phyloP scores from a whole-genome alignment of 2,888 invertebrate species.

The Camponotus fellah region DNA sequence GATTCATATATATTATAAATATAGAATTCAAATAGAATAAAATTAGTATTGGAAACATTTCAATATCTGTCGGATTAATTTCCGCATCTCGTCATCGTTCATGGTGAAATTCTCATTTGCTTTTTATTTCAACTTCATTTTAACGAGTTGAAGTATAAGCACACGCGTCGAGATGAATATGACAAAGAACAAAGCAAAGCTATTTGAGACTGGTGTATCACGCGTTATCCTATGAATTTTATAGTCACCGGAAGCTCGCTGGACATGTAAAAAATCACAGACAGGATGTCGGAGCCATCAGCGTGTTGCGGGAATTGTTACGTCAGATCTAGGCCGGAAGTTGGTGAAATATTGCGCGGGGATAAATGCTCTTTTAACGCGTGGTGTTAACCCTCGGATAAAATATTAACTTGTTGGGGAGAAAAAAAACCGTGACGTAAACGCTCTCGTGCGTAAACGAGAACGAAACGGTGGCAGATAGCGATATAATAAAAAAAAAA shows the following conservation, averaged over 20 bases:
- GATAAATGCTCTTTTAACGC: slow-evolving; percentile 45
- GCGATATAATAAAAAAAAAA: slow-evolving; percentile 15
- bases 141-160: slow-evolving; percentile 5
- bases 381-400: slow-evolving; percentile 40
- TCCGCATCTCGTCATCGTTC: not conserved
- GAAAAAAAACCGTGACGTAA: slow-evolving; percentile 10
- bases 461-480: not conserved
- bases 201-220: slow-evolving; percentile 14
- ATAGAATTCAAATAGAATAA: not conserved
- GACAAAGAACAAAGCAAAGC: slow-evolving; percentile 18
- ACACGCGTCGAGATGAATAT: slow-evolving; percentile 15
- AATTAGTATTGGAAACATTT: slow-evolving; percentile 11
- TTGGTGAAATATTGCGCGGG: slow-evolving; percentile 52
- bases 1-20: not conserved
- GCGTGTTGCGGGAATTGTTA: slow-evolving; percentile 53
- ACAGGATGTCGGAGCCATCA: slow-evolving; percentile 36
- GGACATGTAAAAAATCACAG: slow-evolving; percentile 40
- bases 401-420: slow-evolving; percentile 48
- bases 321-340: slow-evolving; percentile 56
- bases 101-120: not conserved
- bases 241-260: slow-evolving; percentile 27
- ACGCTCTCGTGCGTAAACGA: slow-evolving; percentile 25
- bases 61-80: not conserved
- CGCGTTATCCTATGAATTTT: slow-evolving; percentile 38
- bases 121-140: slow-evolving; percentile 2